Evolutionary conservation across 2,888 invertebrate genomes (phyloP).

Genomic region (Rambutsinella grinnellia): DNA sequence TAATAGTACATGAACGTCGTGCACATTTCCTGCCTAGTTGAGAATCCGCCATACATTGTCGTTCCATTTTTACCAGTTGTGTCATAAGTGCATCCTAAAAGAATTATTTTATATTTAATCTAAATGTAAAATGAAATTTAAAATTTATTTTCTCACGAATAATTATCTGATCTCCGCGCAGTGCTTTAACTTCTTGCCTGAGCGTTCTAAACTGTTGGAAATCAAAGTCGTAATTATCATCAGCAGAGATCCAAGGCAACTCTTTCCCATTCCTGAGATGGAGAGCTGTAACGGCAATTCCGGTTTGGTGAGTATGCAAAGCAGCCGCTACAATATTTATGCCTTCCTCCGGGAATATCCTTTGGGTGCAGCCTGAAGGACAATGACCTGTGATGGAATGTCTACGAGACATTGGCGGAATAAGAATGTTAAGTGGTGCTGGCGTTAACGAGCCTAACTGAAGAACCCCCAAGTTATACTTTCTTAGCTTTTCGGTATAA

Average conservation of each 20-base stretch:
- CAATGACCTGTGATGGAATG: constrained; percentile 35
- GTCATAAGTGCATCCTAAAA: constrained; percentile 26
- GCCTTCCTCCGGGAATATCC: constrained; percentile 3
- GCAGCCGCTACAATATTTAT: constrained; percentile 19
- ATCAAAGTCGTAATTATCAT: constrained; percentile 40
- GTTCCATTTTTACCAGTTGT: constrained; percentile 12
- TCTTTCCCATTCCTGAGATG: constrained; percentile 35
- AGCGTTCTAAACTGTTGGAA: constrained; percentile 28
- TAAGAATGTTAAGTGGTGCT: not conserved
- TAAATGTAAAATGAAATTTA: too few species aligned
- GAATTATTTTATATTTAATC: not conserved
- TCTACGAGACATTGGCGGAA: constrained; percentile 17
- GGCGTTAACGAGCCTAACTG: constrained; percentile 7
- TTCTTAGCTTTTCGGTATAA: constrained; percentile 14
- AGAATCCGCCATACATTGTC: constrained; percentile 18
- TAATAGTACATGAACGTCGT: constrained; percentile 28
- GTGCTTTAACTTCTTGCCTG: constrained; percentile 12
- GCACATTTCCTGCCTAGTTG: constrained; percentile 33
- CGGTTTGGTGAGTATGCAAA: constrained; percentile 36
- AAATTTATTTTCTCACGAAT: constrained; percentile 1
- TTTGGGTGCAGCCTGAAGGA: constrained; percentile 19
- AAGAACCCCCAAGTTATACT: constrained; percentile 9
- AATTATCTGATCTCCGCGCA: constrained; percentile 27
- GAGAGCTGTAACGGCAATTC: not conserved
- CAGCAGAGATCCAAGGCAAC: constrained; percentile 19